These are phyloP conservation scores for Sesia apiformis DNA, from an alignment of 2,888 invertebrate species.

Conservation along the genomic window DNA sequence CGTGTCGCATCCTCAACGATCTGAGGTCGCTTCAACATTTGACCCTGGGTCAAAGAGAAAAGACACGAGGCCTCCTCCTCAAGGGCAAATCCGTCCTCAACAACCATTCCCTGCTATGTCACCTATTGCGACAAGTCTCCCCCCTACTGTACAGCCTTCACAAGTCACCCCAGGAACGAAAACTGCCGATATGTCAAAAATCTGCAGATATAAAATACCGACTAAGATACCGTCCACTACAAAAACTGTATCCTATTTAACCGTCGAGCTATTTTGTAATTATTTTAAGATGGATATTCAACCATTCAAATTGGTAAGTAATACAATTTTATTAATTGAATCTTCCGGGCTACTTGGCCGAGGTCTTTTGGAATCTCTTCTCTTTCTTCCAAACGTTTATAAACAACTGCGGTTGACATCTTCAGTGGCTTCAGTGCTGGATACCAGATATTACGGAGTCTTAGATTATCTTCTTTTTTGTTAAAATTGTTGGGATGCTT, in stretches of 20 bases:
- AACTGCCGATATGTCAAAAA: neutral
- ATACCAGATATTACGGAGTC: too few species aligned
- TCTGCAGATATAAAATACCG: slow-evolving; percentile 37
- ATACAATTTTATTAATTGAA: neutral
- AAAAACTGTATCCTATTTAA: slow-evolving; percentile 17
- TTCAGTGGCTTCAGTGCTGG: too few species aligned
- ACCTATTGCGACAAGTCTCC: neutral
- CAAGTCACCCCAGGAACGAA: too few species aligned
- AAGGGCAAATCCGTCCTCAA: neutral
- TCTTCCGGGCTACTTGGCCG: too few species aligned
- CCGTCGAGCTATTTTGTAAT: slow-evolving; percentile 73
- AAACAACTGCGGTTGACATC: too few species aligned
- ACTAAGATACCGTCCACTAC: slow-evolving; percentile 41
- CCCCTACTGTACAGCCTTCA: neutral
- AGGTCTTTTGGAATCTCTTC: too few species aligned
- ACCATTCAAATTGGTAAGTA: slow-evolving; percentile 54
- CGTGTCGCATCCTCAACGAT: neutral
- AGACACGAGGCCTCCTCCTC: neutral
- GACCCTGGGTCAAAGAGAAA: neutral
- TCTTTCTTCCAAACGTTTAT: too few species aligned
- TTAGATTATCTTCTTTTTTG: too few species aligned
- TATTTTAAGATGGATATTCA: slow-evolving; percentile 76
- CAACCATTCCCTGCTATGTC: neutral
- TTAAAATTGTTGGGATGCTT: too few species aligned
- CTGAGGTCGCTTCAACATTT: neutral